Evolutionary conservation across 37 sponge, comb jelly and placozoan species (phyloP).

Genomic region (Chondrilla cf. caribensis): DNA sequence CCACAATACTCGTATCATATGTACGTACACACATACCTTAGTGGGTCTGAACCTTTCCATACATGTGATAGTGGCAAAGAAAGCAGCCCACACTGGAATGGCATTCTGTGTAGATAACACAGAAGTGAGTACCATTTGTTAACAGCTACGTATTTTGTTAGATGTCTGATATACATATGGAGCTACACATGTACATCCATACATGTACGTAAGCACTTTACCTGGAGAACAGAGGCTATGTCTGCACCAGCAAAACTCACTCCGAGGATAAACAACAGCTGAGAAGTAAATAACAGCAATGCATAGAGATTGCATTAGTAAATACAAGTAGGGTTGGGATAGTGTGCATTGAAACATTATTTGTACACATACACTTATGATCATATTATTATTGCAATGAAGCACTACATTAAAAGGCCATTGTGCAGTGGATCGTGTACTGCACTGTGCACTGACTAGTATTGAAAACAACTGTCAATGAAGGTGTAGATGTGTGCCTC

Average conservation of each 20-base stretch:
- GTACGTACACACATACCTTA: no score
- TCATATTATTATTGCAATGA: no score
- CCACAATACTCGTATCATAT: no score
- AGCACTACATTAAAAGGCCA: no score
- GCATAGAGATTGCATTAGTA: no score
- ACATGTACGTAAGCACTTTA: background rate
- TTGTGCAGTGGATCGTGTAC: no score
- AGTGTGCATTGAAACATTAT: no score
- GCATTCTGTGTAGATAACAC: slow-evolving; percentile 9
- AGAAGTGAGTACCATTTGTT: background rate
- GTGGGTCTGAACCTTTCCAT: slow-evolving; percentile 38
- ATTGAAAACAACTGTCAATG: no score
- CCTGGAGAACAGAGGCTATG: slow-evolving; percentile 69
- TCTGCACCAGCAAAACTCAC: slow-evolving; percentile 68
- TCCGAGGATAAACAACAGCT: slow-evolving; percentile 72
- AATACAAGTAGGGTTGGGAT: no score
- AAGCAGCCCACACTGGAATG: slow-evolving; percentile 60
- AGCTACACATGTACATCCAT: background rate
- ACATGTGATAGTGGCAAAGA: slow-evolving; percentile 43
- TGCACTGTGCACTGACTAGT: no score
- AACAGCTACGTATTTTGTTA: background rate
- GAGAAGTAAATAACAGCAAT: background rate
- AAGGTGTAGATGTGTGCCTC: no score
- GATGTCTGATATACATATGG: background rate
- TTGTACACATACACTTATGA: no score